phyloP scores from a whole-genome alignment of 2,113 vertebrate species.

The Solea senegalensis region DNA sequence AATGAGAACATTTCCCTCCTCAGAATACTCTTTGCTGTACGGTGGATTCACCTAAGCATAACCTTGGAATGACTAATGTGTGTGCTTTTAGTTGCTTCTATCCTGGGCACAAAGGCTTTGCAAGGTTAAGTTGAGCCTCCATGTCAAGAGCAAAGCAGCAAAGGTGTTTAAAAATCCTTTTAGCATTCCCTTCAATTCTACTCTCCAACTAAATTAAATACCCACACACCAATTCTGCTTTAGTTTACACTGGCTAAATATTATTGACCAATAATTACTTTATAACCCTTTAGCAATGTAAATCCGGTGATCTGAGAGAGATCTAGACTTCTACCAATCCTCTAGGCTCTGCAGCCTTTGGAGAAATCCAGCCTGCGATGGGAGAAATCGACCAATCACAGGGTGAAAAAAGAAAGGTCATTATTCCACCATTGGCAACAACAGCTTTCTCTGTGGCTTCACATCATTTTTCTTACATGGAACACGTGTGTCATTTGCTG shows the following conservation, averaged over 20 bases:
- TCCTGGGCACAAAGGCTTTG: constrained; percentile 14
- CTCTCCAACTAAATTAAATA: constrained; percentile 39
- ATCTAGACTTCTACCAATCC: too few relatives aligned
- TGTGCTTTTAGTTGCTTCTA: constrained; percentile 11
- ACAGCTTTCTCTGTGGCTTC: too few relatives aligned
- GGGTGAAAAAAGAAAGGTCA: too few relatives aligned
- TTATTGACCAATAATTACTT: too few relatives aligned
- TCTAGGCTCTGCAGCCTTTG: too few relatives aligned
- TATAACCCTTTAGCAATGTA: too few relatives aligned
- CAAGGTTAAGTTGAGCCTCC: constrained; percentile 34
- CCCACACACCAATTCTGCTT: constrained; percentile 38
- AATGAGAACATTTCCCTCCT: constrained; percentile 44
- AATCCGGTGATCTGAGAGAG: too few relatives aligned
- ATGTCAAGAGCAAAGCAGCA: constrained; percentile 33
- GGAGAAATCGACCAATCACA: too few relatives aligned
- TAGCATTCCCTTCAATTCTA: constrained; percentile 18
- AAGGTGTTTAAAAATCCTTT: constrained; percentile 18
- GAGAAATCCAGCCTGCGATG: too few relatives aligned
- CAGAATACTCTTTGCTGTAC: constrained; percentile 22
- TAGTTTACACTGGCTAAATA: constrained; percentile 39
- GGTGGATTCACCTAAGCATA: constrained; percentile 29
- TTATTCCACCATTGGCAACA: too few relatives aligned
- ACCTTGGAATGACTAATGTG: constrained; percentile 40
- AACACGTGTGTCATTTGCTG: too few relatives aligned
- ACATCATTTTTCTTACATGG: too few relatives aligned